Conservation (phyloP, 2,113 vertebrate species). For the Rhinogobius similis region DNA sequence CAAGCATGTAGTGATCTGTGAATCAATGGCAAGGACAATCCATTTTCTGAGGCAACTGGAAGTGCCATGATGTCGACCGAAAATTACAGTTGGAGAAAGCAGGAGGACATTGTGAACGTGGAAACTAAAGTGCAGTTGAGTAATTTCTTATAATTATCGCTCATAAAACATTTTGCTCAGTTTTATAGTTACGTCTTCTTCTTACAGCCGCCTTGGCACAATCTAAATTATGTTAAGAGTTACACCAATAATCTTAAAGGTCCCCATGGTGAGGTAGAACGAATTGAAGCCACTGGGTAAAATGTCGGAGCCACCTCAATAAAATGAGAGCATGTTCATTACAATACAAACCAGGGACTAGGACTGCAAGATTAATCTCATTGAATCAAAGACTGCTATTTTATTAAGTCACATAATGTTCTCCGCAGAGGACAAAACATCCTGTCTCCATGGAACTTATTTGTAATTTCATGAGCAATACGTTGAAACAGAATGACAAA, state of each 20-base stretch:
- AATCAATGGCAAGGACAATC: neutral
- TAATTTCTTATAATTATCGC: neutral
- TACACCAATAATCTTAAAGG: slow-evolving; percentile 1
- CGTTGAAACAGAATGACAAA: too few relatives aligned
- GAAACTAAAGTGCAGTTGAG: neutral
- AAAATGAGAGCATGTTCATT: neutral
- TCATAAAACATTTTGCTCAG: neutral
- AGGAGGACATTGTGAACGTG: neutral
- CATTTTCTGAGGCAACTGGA: neutral
- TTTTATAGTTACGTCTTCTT: neutral
- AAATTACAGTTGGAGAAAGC: neutral
- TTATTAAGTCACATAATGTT: neutral
- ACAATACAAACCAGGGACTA: neutral
- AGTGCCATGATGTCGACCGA: neutral
- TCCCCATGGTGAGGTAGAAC: neutral
- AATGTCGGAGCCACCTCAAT: neutral
- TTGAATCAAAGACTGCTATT: neutral
- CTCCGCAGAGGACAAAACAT: neutral
- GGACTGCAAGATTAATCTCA: neutral
- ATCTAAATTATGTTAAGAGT: neutral
- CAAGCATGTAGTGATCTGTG: neutral
- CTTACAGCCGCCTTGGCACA: neutral
- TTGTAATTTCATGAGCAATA: neutral
- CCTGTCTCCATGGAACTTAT: neutral
- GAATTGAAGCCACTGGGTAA: neutral